Evolutionary conservation across 1,140 invertebrate genomes (phyloP), one percentile per base, ranked within the genome.

Genomic region (Macrosteles quadrilineatus): DNA sequence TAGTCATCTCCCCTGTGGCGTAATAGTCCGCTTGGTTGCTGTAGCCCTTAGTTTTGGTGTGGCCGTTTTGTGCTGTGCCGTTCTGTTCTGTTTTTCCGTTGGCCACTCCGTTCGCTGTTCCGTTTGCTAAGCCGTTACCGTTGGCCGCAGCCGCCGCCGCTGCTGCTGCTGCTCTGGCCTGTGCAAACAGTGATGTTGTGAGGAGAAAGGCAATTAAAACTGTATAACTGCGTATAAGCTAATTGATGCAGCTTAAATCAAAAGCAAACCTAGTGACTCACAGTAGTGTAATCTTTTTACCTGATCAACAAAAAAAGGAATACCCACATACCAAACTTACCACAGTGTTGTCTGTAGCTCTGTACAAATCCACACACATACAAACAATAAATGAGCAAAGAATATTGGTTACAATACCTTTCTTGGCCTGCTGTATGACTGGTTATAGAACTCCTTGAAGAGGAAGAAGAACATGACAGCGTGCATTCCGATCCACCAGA

Each of bases 391-490:
- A n/a, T n/a, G n/a, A n/a, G n/a, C n/a, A n/a, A n/a, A n/a, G n/a
- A n/a, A n/a, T n/a, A n/a, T n/a, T n/a, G n/a, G n/a, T n/a, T n/a
- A n/a, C n/a, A 43, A 64, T 73, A 74, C 65, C 63, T 71, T 71
- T 72, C 57, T 59, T 47, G 66, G 71, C 65, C 17, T 25, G 73
- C 74, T 78, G 75, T 93, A 92, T 70, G 89, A 80, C 75, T 89
- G 83, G 45, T 86, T 83, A 81, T 93, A 94, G 79, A 93, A 94
- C 74, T 89, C 83, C 12, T 85, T 86, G 80, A 94, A 94, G 53
- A 94, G 83, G 81, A 91, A 87, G 75, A 89, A 90, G 81, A 94
- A 93, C 80, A 93, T 87, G 17, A 91, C 75, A 1, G 91, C 90
- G 77, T 93, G 92, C 43, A 87, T 80, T 74, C 89, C 85, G 77